Evolutionary conservation across 2,888 invertebrate genomes (phyloP).

Genomic region (Tigriopus californicus): DNA sequence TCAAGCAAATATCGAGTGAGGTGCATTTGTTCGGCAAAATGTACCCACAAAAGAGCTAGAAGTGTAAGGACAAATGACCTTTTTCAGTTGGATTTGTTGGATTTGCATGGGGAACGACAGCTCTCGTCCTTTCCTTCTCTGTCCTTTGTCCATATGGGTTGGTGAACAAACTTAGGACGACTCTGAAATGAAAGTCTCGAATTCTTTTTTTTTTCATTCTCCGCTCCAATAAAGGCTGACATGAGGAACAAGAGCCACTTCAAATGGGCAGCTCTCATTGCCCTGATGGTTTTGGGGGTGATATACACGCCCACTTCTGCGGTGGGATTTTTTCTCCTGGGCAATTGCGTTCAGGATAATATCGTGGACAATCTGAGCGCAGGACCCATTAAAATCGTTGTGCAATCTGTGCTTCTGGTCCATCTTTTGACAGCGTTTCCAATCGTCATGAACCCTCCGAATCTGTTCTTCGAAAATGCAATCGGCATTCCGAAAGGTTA

Average conservation of each 20-base stretch:
- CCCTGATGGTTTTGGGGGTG: constrained; percentile 28
- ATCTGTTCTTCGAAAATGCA: background rate
- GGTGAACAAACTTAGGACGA: too few species aligned
- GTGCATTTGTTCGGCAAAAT: too few species aligned
- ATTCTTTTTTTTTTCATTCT: too few species aligned
- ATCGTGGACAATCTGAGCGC: background rate
- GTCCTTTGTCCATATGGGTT: too few species aligned
- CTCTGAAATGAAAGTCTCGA: too few species aligned
- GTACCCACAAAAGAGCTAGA: too few species aligned
- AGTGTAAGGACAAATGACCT: too few species aligned
- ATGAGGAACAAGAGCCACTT: constrained; percentile 2
- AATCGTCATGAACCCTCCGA: background rate
- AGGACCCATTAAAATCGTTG: background rate
- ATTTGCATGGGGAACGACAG: too few species aligned
- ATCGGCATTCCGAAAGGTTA: background rate
- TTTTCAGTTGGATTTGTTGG: too few species aligned
- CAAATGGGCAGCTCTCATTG: background rate
- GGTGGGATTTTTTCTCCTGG: constrained; percentile 43
- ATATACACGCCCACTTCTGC: constrained; percentile 42
- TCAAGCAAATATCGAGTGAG: too few species aligned
- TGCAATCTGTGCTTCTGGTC: background rate
- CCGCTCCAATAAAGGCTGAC: background rate
- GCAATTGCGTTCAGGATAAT: constrained; percentile 29
- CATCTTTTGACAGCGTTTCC: background rate
- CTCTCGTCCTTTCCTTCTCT: too few species aligned